Base-by-base conservation (phyloP, 2,888 invertebrate species). In the Esperia sulphurella region DNA sequence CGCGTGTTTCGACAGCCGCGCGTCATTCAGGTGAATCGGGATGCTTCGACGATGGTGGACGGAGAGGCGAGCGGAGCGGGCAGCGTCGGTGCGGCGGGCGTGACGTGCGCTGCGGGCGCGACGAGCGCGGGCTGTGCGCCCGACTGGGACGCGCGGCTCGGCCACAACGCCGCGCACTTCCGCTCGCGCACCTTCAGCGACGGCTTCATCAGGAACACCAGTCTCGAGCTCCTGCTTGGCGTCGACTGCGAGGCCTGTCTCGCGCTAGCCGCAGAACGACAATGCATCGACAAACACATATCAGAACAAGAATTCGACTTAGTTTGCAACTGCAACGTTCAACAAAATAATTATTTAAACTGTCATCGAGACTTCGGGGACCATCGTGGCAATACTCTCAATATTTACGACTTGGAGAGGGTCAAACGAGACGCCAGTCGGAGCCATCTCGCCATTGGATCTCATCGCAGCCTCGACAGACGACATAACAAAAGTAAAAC, bases 241-340 rank as follows among this genome's bases (percentile, higher is more conserved):
- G 87, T 89, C 14, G 89, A 90, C 55, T 90, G 90, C 56, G 90
- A 90, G 58, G 88, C 90, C 43, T 90, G 90, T 49, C 78, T 87
- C 42, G 88, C 89, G 8, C 68, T 90, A 41, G 87, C 88, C 10
- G 77, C 88, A 28, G 84, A 85, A 54, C 65, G 79, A 55, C 83
- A 83, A 52, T 85, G 85, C 58, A 58, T 74, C 54, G 80, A 79
- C 55, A 83, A 86, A 61, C 83, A 81, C 65, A 72, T 82, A 65
- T 69, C 84, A 49, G 84, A 84, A 54, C 81, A 80, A 21, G 82
- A 88, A 52, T 79, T 88, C 46, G 88, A 90, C 57, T 70, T 89
- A 58, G 82, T 89, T 35, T 90, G 90, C 63, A 90, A 85, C 62
- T 90, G 90, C 55, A 83, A 84, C 55, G 66, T 88, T 46, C 83